Conservation (phyloP, 2,888 invertebrate genomes). For the Caenorhabditis sinica region DNA sequence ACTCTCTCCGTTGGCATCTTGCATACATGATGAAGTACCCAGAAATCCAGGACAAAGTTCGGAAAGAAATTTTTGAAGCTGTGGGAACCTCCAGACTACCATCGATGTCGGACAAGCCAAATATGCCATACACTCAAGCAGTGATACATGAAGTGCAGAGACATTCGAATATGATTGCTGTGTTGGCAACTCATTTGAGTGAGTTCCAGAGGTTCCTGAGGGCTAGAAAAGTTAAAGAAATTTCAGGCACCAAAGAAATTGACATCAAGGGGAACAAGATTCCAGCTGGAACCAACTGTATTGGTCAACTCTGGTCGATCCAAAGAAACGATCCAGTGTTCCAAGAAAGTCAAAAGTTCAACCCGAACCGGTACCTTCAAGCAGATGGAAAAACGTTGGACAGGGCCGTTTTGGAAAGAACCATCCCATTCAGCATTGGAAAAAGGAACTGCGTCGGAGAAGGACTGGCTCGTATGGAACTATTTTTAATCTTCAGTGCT, state of each 20-base stretch:
- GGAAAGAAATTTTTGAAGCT: constrained; percentile 59
- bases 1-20: constrained; percentile 69
- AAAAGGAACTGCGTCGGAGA: background rate
- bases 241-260: background rate
- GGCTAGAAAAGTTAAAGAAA: too few relatives aligned
- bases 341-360: background rate
- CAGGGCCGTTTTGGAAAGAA: background rate
- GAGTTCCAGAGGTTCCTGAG: background rate
- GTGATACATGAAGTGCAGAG: constrained; percentile 4
- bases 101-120: background rate
- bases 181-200: background rate
- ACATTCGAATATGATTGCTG: background rate
- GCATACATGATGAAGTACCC: constrained; percentile 66
- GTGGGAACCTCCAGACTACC: constrained; percentile 59
- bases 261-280: background rate
- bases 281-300: background rate
- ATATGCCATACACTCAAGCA: constrained; percentile 2
- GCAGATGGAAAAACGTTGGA: background rate
- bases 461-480: background rate
- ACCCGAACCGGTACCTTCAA: background rate
- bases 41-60: constrained; percentile 47
- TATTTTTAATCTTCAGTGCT: background rate
- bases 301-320: background rate
- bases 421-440: background rate
- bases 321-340: background rate